phyloP scores from a whole-genome alignment of 1,140 invertebrate species.

The Bombus confusus region DNA sequence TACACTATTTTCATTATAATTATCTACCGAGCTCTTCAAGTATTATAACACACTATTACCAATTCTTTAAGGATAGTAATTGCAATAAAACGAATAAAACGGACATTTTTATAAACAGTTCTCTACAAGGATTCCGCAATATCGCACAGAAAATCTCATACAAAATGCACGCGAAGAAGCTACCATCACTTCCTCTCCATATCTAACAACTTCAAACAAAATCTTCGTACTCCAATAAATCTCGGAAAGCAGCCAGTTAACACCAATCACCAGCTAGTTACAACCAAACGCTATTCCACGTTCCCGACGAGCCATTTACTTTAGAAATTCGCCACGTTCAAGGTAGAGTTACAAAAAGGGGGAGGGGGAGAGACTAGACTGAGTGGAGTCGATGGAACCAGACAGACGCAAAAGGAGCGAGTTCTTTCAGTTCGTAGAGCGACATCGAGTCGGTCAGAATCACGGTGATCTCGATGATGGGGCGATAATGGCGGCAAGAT shows the following conservation, averaged over 20 bases:
- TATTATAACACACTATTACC: too few species aligned
- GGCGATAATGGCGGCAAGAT: not conserved
- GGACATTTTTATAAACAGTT: too few species aligned
- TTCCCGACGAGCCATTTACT: too few species aligned
- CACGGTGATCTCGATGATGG: not conserved
- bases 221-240: not conserved
- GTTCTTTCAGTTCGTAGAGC: constrained; percentile 14
- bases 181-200: too few species aligned
- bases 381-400: not conserved
- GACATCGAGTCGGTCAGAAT: not conserved
- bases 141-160: not conserved
- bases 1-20: too few species aligned
- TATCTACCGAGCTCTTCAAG: too few species aligned
- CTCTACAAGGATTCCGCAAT: not conserved
- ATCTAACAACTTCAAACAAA: not conserved
- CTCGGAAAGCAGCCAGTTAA: not conserved
- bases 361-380: too few species aligned
- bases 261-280: too few species aligned
- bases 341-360: not conserved
- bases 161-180: too few species aligned
- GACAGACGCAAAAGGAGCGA: constrained; percentile 5
- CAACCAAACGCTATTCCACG: not conserved
- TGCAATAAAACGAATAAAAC: too few species aligned
- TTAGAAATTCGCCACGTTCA: not conserved
- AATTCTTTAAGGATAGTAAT: too few species aligned